Evolutionary conservation across 2,888 invertebrate genomes (phyloP).

Genomic region (Hypercompe scribonia): DNA sequence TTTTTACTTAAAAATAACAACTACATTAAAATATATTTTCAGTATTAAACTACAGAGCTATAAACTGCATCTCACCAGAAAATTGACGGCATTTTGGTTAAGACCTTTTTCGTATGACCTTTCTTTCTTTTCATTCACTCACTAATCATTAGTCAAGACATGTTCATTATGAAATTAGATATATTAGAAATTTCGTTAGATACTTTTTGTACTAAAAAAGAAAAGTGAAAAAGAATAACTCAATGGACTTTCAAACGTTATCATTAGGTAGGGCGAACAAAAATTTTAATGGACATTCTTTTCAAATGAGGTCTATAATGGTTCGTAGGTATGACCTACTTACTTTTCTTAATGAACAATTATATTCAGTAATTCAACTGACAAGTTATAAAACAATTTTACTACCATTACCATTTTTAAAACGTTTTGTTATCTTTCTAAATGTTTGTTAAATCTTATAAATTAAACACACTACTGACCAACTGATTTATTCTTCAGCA

Average conservation of each 20-base stretch:
- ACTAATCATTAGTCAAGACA: neutral
- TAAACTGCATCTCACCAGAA: neutral
- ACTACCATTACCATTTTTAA: neutral
- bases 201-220: neutral
- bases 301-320: neutral
- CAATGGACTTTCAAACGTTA: neutral
- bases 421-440: neutral
- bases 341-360: neutral
- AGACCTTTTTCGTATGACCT: neutral
- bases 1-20: too few relatives aligned
- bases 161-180: neutral
- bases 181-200: neutral
- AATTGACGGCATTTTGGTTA: neutral
- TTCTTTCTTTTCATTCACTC: neutral
- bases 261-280: neutral
- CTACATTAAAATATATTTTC: neutral
- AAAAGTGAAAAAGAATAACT: neutral
- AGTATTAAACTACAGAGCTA: neutral
- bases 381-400: conserved; percentile 1
- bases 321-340: neutral
- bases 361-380: neutral
- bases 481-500: neutral
- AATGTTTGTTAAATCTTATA: neutral
- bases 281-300: neutral
- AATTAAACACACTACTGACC: neutral